Conservation (phyloP, 2,888 invertebrate genomes). For the Autographa gamma region DNA sequence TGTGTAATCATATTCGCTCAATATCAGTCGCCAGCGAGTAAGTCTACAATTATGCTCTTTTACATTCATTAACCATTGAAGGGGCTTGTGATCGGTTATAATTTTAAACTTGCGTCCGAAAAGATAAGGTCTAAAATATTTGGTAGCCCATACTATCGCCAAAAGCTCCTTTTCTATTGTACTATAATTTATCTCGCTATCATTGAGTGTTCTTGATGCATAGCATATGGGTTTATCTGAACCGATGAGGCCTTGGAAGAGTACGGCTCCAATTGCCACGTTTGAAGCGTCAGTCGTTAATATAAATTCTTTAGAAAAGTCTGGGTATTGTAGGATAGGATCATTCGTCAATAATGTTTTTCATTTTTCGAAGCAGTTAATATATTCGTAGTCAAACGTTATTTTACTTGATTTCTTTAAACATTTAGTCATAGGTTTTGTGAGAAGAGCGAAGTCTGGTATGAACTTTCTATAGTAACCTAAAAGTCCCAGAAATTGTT, state of each 20-base stretch:
- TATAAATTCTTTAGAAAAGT: conserved; percentile 55
- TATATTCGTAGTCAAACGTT: conserved; percentile 44
- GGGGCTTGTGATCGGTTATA: conserved; percentile 30
- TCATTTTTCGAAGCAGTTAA: conserved; percentile 1
- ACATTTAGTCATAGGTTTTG: conserved; percentile 17
- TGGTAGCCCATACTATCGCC: too few relatives aligned
- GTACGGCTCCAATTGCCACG: conserved; percentile 28
- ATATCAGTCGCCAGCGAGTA: conserved; percentile 19
- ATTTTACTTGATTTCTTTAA: conserved; percentile 16
- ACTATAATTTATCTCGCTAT: conserved; percentile 33
- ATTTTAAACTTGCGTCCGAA: conserved; percentile 34
- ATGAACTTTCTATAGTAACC: conserved; percentile 62
- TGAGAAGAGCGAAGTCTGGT: conserved; percentile 54
- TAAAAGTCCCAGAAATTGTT: conserved; percentile 56
- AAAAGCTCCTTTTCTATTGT: conserved; percentile 33
- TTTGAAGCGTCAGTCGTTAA: conserved; percentile 38
- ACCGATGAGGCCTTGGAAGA: conserved; percentile 32
- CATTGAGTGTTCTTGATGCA: conserved; percentile 35
- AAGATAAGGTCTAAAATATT: conserved; percentile 34
- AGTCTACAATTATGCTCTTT: conserved; percentile 32
- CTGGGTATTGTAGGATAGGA: conserved; percentile 60
- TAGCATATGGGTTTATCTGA: conserved; percentile 36
- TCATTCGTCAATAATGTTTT: conserved; percentile 45
- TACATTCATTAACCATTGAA: conserved; percentile 35
- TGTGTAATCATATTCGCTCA: background rate